Evolutionary conservation across 1,140 invertebrate species (phyloP).

Genomic region (Melitaea cinxia): DNA sequence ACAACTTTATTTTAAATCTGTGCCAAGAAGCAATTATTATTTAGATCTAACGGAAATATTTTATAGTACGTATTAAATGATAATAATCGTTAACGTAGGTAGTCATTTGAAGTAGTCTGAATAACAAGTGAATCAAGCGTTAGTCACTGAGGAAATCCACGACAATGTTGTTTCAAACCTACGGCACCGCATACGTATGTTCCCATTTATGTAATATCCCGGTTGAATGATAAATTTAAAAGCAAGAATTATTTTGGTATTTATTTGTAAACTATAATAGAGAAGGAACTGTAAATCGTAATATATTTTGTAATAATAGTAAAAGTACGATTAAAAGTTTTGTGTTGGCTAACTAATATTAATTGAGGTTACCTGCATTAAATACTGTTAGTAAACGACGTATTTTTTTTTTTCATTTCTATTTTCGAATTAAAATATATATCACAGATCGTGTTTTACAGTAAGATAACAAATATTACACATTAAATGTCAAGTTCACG

Average conservation of each 20-base stretch:
- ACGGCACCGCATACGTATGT: background rate
- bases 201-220: background rate
- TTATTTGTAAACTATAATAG: too few species aligned
- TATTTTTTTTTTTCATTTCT: background rate
- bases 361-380: too few species aligned
- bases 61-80: background rate
- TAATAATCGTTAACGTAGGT: background rate
- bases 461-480: background rate
- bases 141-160: slow-evolving; percentile 18
- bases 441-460: background rate
- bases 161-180: slow-evolving; percentile 3
- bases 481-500: slow-evolving; percentile 16
- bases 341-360: too few species aligned
- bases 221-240: background rate
- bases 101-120: background rate
- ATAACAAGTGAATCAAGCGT: slow-evolving; percentile 18
- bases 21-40: background rate
- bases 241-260: too few species aligned
- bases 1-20: too few species aligned
- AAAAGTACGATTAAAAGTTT: too few species aligned
- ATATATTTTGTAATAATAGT: too few species aligned
- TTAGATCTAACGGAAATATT: background rate
- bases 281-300: too few species aligned
- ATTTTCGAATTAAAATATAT: too few species aligned
- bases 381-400: too few species aligned